Evolutionary conservation across 2,113 vertebrate species (phyloP).

Genomic region (Anguilla rostrata): DNA sequence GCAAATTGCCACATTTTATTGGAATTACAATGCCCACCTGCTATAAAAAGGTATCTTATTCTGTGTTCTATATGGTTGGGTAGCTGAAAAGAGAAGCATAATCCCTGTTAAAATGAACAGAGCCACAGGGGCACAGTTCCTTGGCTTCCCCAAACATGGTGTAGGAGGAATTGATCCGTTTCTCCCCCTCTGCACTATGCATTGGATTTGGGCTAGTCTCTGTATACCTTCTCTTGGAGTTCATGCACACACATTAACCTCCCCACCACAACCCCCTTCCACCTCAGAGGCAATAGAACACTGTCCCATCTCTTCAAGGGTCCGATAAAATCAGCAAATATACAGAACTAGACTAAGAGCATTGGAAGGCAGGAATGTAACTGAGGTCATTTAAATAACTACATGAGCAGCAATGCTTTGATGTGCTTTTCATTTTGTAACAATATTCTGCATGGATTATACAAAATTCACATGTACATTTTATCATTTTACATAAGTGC

Average conservation of each 20-base stretch:
- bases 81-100: conserved; percentile 7
- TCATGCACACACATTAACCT: not conserved
- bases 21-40: not conserved
- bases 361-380: not conserved
- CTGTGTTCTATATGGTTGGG: conserved; percentile 6
- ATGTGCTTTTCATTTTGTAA: not conserved
- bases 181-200: conserved; percentile 1
- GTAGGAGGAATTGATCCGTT: conserved; percentile 14
- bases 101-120: conserved; percentile 22
- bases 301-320: not conserved
- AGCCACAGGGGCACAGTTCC: not conserved
- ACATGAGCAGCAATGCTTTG: not conserved
- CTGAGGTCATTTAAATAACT: not conserved
- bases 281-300: not conserved
- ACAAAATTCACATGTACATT: not conserved
- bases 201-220: not conserved
- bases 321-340: not conserved
- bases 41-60: not conserved
- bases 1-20: not conserved
- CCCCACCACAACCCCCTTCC: not conserved
- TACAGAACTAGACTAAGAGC: not conserved
- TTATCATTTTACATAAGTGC: not conserved
- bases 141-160: conserved; percentile 1
- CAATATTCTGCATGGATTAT: not conserved
- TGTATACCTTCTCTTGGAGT: not conserved